Evolutionary conservation across 2,888 invertebrate genomes (phyloP), one percentile per base, ranked within the genome.

Genomic region (Sthenelais limicola): DNA sequence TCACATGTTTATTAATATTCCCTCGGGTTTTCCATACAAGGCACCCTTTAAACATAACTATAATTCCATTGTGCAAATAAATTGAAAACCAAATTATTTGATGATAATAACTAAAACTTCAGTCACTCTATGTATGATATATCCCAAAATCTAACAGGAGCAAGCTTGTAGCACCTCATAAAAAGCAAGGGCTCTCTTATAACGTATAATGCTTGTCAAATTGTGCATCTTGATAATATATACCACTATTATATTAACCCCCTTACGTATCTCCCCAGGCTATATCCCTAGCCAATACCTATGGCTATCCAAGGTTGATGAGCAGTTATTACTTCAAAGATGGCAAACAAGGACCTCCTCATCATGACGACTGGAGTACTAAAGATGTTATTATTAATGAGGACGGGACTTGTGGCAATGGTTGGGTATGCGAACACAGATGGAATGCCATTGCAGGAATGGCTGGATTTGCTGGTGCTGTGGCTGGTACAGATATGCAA

Each of bases 311-410:
- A 0, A 91, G 94, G 58, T 88, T 96, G 69, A 95, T 97, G 94
- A 95, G 95, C 84, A 95, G 95, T 78, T 97, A 91, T 83, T 89
- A 84, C 62, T 97, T 95, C 87, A 75, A 18, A 24, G 28, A 51
- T 26, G 49, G 30, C 30, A 58, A 70, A 7, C 28, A 56, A 18
- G 52, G 71, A n/a, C 71, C 71, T 15, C 74, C 74, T 30, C 71
- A 49, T 33, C 30, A 52, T 54, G 70, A 38, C 7, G 70, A 70
- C 30, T 43, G 30, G 1, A 72, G 71, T 15, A 70, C 74, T 12
- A 52, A 66, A 21, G 62, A 69, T 33, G 74, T 74, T 15, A 18
- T 56, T 52, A 66, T 73, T 51, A 70, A 70, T 26, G 32, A 18
- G 15, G 95, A 96, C 68, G 75, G 86, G 93, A 68, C 48, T 91